phyloP scores from a whole-genome alignment of 2,797 vertebrate genomes.

The Octomys mimax region DNA sequence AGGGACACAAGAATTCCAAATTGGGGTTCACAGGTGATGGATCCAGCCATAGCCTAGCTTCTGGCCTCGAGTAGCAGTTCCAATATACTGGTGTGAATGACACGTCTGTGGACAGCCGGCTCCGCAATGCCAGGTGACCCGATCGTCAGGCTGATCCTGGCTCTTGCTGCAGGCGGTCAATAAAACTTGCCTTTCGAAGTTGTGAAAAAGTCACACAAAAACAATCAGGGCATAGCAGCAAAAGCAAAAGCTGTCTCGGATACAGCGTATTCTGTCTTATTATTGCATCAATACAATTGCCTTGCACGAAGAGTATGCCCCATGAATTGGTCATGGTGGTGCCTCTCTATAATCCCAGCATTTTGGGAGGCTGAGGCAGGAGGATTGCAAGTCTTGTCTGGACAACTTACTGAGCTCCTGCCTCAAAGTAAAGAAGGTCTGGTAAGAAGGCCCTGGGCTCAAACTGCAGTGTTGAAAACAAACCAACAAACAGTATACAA shows the following conservation, averaged over 20 bases:
- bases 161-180: not conserved
- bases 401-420: not conserved
- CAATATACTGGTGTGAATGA: not conserved
- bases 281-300: not conserved
- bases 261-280: not conserved
- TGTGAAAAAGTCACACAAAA: conserved; percentile 8
- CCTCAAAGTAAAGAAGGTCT: not conserved
- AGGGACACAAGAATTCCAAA: not conserved
- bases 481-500: not conserved
- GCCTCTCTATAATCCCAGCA: not conserved
- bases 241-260: not conserved
- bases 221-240: not conserved
- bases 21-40: not conserved
- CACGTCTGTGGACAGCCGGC: not conserved
- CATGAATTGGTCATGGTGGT: not conserved
- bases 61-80: not conserved
- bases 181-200: conserved; percentile 27
- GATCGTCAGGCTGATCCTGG: not conserved
- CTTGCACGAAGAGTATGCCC: not conserved
- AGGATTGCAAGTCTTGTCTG: not conserved
- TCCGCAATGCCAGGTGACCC: not conserved
- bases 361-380: not conserved
- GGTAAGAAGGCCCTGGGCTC: not conserved
- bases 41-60: not conserved
- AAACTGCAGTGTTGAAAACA: not conserved